These are phyloP conservation scores for Lagopus muta DNA, from an alignment of 2,113 vertebrate genomes.

Conservation along the genomic window DNA sequence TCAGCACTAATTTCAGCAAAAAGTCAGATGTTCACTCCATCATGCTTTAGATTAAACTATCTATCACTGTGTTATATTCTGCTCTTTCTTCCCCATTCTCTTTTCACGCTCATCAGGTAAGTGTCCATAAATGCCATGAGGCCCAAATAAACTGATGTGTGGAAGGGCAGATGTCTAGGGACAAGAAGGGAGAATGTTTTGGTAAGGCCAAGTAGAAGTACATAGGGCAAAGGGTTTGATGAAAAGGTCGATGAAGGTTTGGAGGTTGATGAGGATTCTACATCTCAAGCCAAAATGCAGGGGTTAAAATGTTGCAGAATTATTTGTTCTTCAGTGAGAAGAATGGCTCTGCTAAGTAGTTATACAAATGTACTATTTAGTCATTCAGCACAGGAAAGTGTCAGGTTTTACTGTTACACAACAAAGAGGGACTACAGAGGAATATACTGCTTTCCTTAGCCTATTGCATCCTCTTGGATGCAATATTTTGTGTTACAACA, in stretches of 20 bases:
- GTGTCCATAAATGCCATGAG: neutral
- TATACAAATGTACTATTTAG: neutral
- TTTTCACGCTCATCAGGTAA: neutral
- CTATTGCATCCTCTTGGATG: neutral
- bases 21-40: neutral
- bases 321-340: neutral
- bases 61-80: neutral
- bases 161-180: neutral
- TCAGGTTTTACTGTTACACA: neutral
- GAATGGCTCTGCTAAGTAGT: neutral
- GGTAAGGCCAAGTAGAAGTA: neutral
- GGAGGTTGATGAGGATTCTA: neutral
- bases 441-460: neutral
- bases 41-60: neutral
- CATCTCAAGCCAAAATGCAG: neutral
- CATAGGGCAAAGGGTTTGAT: neutral
- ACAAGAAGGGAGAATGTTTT: neutral
- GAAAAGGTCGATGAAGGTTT: neutral
- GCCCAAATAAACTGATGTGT: neutral
- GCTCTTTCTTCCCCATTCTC: neutral
- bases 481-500: neutral
- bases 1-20: neutral
- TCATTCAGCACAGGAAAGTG: neutral
- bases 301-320: neutral
- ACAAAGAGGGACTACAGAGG: neutral